Conservation (phyloP, 2,797 vertebrate species). For the Spondyliosoma cantharus region DNA sequence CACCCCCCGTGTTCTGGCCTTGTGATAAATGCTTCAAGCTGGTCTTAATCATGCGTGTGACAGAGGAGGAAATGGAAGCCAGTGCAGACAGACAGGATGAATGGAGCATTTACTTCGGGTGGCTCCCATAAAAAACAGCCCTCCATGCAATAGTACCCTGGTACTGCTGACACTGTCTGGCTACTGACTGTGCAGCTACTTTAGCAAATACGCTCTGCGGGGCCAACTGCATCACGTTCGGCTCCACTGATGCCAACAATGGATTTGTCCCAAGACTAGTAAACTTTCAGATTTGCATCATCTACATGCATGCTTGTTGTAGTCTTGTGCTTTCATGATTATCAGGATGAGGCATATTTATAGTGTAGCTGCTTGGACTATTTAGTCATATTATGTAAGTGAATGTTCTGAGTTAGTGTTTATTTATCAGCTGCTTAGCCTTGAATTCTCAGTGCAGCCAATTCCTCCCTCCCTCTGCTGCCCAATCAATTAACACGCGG, state of each 20-base stretch:
- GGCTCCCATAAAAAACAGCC: constrained; percentile 75
- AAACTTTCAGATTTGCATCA: background rate
- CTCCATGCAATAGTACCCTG: constrained; percentile 52
- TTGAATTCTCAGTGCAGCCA: constrained; percentile 54
- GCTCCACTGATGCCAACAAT: constrained; percentile 42
- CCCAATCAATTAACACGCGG: constrained; percentile 91
- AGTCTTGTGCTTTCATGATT: constrained; percentile 11
- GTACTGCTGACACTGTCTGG: constrained; percentile 65
- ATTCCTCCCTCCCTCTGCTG: constrained; percentile 74
- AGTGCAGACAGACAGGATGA: constrained; percentile 75
- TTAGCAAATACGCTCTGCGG: constrained; percentile 55
- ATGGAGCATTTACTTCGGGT: constrained; percentile 76
- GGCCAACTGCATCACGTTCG: constrained; percentile 43
- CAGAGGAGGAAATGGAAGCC: constrained; percentile 80
- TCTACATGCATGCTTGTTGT: constrained; percentile 7
- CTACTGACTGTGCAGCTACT: constrained; percentile 35
- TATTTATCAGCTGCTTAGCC: constrained; percentile 52
- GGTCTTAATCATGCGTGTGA: constrained; percentile 82
- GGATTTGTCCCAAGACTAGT: background rate
- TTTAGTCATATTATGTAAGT: constrained; percentile 21
- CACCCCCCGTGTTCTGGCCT: constrained; percentile 45
- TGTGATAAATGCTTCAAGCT: constrained; percentile 81
- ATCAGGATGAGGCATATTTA: constrained; percentile 14
- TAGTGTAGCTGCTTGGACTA: constrained; percentile 23
- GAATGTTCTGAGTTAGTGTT: constrained; percentile 39